These are phyloP conservation scores for Hyla sarda DNA, from an alignment of 2,113 vertebrate species.

Conservation along the genomic window DNA sequence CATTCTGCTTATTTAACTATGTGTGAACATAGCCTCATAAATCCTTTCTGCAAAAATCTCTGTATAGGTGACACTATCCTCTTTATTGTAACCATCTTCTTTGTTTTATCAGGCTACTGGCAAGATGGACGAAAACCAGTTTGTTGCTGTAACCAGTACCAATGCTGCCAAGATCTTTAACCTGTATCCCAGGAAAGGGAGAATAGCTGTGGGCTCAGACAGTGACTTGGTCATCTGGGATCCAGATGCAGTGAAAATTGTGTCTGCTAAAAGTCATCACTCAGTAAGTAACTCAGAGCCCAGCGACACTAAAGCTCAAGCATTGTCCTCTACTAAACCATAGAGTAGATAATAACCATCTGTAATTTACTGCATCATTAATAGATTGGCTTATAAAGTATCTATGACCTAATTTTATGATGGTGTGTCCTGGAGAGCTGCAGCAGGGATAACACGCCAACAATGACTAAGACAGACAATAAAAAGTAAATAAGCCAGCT, in stretches of 20 bases:
- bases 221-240: conserved; percentile 97
- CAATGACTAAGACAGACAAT: not conserved
- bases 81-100: not conserved
- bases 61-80: not conserved
- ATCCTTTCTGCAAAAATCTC: too few relatives aligned
- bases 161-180: conserved; percentile 98
- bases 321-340: not conserved
- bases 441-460: not conserved
- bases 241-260: conserved; percentile 88
- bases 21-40: too few relatives aligned
- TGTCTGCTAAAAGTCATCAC: conserved; percentile 94
- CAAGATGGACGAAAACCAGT: conserved; percentile 99
- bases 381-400: not conserved
- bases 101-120: conserved; percentile 84
- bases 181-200: conserved; percentile 94
- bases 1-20: too few relatives aligned
- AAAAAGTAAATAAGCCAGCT: not conserved
- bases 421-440: conserved; percentile 5
- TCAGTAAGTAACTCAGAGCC: conserved; percentile 76
- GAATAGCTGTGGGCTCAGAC: conserved; percentile 94
- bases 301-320: not conserved
- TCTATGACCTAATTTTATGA: conserved; percentile 23
- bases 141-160: conserved; percentile 96
- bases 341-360: not conserved
- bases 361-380: not conserved